A percentile compares a stretch with the other conserved stretches of the same genome.
Evolutionary conservation across 2,113 vertebrate species (phyloP).

Genomic region (Crotalus helleri): DNA sequence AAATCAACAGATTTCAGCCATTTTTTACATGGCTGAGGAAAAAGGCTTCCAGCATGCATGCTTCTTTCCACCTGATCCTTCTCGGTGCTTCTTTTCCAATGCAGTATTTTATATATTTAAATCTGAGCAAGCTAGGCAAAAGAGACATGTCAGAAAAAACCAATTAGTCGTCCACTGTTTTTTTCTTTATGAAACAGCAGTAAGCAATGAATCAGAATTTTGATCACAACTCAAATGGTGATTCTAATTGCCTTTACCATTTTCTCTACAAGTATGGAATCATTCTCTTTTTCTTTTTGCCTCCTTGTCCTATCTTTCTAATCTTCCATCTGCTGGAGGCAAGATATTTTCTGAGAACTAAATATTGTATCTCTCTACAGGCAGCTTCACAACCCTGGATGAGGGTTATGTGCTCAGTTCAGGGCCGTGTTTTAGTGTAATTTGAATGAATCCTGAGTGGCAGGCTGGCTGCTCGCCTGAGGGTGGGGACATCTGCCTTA

Average conservation of each 20-base stretch:
- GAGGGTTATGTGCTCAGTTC: constrained; percentile 45
- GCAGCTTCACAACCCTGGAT: constrained; percentile 53
- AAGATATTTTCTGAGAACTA: constrained; percentile 67
- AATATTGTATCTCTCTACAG: constrained; percentile 54
- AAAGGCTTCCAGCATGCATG: not conserved
- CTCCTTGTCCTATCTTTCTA: constrained; percentile 42
- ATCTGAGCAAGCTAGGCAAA: constrained; percentile 54
- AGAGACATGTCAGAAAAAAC: constrained; percentile 49
- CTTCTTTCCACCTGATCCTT: not conserved
- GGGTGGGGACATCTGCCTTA: constrained; percentile 57
- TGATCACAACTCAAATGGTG: constrained; percentile 67
- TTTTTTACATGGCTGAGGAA: not conserved
- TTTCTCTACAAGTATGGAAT: constrained; percentile 58
- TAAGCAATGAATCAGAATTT: constrained; percentile 71
- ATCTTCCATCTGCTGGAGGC: constrained; percentile 57
- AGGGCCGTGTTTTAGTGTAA: constrained; percentile 49
- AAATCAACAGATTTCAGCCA: not conserved
- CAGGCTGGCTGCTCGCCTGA: constrained; percentile 53
- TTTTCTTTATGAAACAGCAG: constrained; percentile 64
- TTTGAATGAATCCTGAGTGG: constrained; percentile 57
- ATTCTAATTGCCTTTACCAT: constrained; percentile 66
- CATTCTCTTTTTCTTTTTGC: constrained; percentile 46
- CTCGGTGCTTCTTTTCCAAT: not conserved
- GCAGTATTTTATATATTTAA: constrained; percentile 50
- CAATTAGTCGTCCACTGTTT: constrained; percentile 68